Evolutionary conservation across 2,113 vertebrate species (phyloP).

Genomic region (Aegotheles bennettii): DNA sequence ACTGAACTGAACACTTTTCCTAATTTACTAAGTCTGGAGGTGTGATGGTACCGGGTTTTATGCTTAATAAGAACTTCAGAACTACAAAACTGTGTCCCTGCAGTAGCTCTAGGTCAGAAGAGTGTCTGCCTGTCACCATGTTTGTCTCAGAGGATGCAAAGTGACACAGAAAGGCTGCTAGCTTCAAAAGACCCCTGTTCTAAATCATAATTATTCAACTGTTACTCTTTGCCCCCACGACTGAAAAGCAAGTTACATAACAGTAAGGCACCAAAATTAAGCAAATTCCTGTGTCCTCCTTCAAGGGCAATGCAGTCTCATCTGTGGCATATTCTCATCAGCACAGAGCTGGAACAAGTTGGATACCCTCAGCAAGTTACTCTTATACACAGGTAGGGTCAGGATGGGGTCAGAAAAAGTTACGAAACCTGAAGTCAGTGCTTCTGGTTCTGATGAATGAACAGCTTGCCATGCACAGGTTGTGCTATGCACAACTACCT

Average conservation of each 20-base stretch:
- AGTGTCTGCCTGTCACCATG: background rate
- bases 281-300: background rate
- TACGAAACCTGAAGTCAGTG: background rate
- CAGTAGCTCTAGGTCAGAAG: background rate
- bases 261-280: background rate
- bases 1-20: background rate
- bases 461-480: background rate
- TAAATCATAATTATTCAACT: background rate
- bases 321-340: background rate
- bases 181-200: background rate
- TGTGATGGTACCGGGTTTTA: background rate
- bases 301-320: background rate
- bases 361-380: background rate
- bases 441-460: background rate
- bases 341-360: background rate
- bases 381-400: background rate
- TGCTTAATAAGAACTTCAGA: background rate
- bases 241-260: background rate
- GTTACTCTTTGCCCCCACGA: background rate
- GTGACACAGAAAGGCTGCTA: background rate
- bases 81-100: background rate
- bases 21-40: background rate
- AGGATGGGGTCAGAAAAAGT: background rate
- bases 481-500: background rate
- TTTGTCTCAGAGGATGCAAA: background rate